Evolutionary conservation across 2,113 vertebrate species (phyloP).

Genomic region (Panthera leo): DNA sequence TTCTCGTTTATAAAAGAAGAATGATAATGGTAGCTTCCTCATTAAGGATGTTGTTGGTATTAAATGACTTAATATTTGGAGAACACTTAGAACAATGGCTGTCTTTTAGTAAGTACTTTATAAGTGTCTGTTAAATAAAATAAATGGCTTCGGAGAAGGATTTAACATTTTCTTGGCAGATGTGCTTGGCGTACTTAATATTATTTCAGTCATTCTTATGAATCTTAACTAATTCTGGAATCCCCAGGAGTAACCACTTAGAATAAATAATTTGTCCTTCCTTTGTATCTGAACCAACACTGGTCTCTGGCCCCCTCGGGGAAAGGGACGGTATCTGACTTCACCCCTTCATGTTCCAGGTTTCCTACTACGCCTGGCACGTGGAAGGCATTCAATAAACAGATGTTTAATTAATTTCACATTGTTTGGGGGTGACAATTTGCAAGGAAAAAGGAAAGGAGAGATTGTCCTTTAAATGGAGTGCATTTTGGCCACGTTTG

Average conservation of each 20-base stretch:
- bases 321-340: neutral
- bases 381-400: conserved; percentile 33
- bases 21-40: neutral
- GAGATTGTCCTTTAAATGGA: conserved; percentile 69
- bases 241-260: conserved; percentile 50
- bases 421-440: conserved; percentile 52
- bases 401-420: conserved; percentile 70
- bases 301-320: neutral
- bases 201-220: conserved; percentile 67
- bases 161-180: conserved; percentile 66
- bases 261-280: conserved; percentile 71
- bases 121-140: conserved; percentile 59
- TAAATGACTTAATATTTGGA: neutral
- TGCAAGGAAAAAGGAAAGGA: conserved; percentile 54
- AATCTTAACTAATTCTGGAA: conserved; percentile 68
- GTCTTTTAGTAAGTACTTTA: conserved; percentile 17
- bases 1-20: neutral
- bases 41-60: neutral
- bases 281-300: conserved; percentile 41
- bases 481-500: conserved; percentile 62
- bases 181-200: conserved; percentile 56
- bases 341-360: neutral
- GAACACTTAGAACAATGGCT: neutral
- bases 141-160: conserved; percentile 44
- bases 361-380: neutral